Evolutionary conservation across 2,113 vertebrate species (phyloP).

Genomic region (Myotis davidii): DNA sequence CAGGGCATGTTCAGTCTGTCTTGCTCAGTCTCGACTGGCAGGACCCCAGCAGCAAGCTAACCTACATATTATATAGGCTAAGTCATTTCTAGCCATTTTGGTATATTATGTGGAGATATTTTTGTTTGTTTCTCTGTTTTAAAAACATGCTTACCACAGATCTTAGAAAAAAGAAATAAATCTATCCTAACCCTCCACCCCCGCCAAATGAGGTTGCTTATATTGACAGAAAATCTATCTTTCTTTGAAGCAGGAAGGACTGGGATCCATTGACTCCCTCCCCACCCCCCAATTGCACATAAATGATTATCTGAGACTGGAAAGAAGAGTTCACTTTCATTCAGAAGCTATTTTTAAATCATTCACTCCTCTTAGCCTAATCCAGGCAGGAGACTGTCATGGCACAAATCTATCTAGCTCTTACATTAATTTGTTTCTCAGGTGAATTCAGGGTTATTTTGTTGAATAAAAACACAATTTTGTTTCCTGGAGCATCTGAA

Average conservation of each 20-base stretch:
- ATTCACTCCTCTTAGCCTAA: not conserved
- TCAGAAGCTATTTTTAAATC: slow-evolving; percentile 14
- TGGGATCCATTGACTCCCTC: not conserved
- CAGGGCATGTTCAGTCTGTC: too few species aligned
- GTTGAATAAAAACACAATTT: not conserved
- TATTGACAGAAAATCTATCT: slow-evolving; percentile 44
- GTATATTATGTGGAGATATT: not conserved
- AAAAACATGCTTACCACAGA: slow-evolving; percentile 20
- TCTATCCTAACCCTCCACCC: not conserved
- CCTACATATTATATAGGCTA: not conserved
- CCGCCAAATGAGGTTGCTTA: not conserved
- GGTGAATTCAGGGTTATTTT: not conserved
- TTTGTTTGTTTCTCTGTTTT: not conserved
- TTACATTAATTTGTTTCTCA: not conserved
- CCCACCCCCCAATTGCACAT: not conserved
- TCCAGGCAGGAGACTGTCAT: not conserved
- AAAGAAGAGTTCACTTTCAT: not conserved
- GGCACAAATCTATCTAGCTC: not conserved
- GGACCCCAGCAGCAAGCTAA: too few species aligned
- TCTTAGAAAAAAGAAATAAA: slow-evolving; percentile 19
- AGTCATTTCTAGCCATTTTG: slow-evolving; percentile 24
- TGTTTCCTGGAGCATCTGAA: not conserved
- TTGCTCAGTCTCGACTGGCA: too few species aligned
- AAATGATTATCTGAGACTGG: not conserved
- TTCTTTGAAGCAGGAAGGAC: slow-evolving; percentile 14